A percentile compares a stretch with the other conserved stretches of the same genome.
Conservation (phyloP, 2,888 invertebrate species). For the Perithous albicinctus region DNA sequence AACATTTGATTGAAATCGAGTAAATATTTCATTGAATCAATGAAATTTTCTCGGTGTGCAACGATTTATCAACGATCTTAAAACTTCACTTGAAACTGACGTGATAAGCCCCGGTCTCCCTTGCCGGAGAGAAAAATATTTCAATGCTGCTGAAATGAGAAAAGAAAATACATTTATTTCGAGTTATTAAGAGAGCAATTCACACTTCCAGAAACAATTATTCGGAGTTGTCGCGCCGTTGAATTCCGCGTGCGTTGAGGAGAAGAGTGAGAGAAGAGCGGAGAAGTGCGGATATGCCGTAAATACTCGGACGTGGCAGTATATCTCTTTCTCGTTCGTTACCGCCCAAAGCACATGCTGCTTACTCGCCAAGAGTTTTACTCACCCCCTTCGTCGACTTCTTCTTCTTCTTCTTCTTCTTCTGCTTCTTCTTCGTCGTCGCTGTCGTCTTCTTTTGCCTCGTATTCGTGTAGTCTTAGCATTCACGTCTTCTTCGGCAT, state of each 20-base stretch:
- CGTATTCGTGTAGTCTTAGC: conserved; percentile 31
- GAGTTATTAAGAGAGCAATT: conserved; percentile 80
- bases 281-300: conserved; percentile 83
- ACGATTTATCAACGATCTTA: too few relatives aligned
- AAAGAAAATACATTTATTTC: conserved; percentile 15
- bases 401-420: conserved; percentile 63
- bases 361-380: conserved; percentile 71
- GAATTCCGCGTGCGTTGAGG: conserved; percentile 76
- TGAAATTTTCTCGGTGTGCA: too few relatives aligned
- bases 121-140: neutral
- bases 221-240: conserved; percentile 77
- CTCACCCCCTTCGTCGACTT: conserved; percentile 33
- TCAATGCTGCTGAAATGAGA: neutral
- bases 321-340: conserved; percentile 83
- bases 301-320: conserved; percentile 83
- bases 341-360: conserved; percentile 84
- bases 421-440: conserved; percentile 43
- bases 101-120: too few relatives aligned
- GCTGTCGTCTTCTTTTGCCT: conserved; percentile 65
- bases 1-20: too few relatives aligned
- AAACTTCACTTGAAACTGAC: too few relatives aligned
- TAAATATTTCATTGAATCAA: too few relatives aligned
- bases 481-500: conserved; percentile 64
- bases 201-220: conserved; percentile 83
- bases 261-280: conserved; percentile 67